A percentile compares a stretch with the other conserved stretches of the same genome.
phyloP scores from a whole-genome alignment of 2,888 invertebrate species.

The Endomychus coccineus region DNA sequence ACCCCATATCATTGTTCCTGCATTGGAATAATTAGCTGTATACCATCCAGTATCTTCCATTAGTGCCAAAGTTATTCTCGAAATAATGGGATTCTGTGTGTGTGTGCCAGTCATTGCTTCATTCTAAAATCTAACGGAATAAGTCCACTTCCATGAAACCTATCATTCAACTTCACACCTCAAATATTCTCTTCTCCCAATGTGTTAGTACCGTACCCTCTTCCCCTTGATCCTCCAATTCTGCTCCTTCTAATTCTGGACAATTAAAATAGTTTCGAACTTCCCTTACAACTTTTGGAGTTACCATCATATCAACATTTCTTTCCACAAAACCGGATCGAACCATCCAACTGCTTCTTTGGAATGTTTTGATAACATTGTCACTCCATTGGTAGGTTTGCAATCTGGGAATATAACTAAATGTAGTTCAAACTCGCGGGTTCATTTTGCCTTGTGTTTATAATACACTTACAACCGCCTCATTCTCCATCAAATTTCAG shows the following conservation, averaged over 20 bases:
- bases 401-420: conserved; percentile 50
- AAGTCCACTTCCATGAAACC: too few species aligned
- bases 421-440: not conserved
- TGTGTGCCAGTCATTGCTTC: conserved; percentile 99
- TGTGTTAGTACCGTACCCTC: conserved; percentile 83
- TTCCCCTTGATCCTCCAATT: conserved; percentile 96
- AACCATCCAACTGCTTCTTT: conserved; percentile 44
- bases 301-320: conserved; percentile 45
- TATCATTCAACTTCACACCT: too few species aligned
- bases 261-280: conserved; percentile 86
- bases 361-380: conserved; percentile 71
- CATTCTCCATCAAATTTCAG: too few species aligned
- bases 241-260: conserved; percentile 83
- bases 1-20: conserved; percentile 87
- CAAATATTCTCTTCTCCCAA: conserved; percentile 98
- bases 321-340: conserved; percentile 40
- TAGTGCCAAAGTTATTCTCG: conserved; percentile 86
- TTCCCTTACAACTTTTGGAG: conserved; percentile 82
- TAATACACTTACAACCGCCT: too few species aligned
- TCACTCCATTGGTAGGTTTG: conserved; percentile 95
- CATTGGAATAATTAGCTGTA: conserved; percentile 80
- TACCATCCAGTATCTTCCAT: conserved; percentile 99
- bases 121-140: conserved; percentile 63
- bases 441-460: too few species aligned
- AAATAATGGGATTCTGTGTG: conserved; percentile 96